Evolutionary conservation across 2,113 vertebrate genomes (phyloP), one percentile per base, ranked within the genome.

Genomic region (Tiliqua scincoides): DNA sequence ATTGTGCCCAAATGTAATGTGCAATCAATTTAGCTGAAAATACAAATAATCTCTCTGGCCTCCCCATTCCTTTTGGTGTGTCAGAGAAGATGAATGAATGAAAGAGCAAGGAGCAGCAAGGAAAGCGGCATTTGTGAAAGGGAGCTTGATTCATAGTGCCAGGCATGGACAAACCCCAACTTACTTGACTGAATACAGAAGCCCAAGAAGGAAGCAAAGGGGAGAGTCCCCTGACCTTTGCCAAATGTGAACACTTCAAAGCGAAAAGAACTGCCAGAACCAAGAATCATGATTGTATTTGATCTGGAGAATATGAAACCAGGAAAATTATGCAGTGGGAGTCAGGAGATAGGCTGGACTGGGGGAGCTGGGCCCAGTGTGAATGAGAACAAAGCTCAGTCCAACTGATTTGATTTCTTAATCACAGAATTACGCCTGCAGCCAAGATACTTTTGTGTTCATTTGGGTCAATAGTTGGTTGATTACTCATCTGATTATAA

Each of bases 21-120:
- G 91, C 94, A 94, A 94, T 90, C 95, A 95, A 93, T 92, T 93
- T 92, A 95, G 93, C 93, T 92, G 93, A 94, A 93, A 93, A 94
- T 94, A 90, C 94, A 94, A 95, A 94, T 91, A 93, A 94, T 95
- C 92, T 93, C 91, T 83, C 89, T 80, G 91, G 91, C 88, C 80
- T 67, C 85, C 77, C 75, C 80, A 88, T 92, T 94, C 85, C 92
- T 92, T 95, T 95, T 95, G 91, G 93, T 93, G 94, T 94, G 93
- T 94, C 94, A 95, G 86, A 0, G 32, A 94, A 95, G 95, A 95
- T 92, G 90, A 93, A 95, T 95, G 95, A 92, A 94, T 89, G 85
- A 85, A 95, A 93, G 91, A 93, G 89, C 91, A 94, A 94, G 90
- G 91, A 93, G 93, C 93, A 94, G 92, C 93, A 89, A 78, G 74